A percentile compares a stretch with the other conserved stretches of the same genome.
phyloP scores from a whole-genome alignment of 2,113 vertebrate species.

The Tapirus terrestris region DNA sequence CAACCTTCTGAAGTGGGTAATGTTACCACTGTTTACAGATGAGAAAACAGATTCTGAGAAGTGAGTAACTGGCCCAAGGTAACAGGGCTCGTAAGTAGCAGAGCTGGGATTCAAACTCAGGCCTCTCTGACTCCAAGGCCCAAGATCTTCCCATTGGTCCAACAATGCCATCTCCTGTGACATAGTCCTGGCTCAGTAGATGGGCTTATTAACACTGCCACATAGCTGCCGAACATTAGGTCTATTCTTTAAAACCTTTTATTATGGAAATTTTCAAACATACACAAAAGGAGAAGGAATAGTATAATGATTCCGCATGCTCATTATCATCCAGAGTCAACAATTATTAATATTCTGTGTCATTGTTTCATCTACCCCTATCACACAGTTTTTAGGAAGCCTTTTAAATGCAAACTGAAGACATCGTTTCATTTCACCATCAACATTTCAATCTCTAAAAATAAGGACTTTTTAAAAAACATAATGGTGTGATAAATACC shows the following conservation, averaged over 20 bases:
- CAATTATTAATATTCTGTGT: neutral
- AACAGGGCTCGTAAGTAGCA: neutral
- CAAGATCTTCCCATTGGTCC: neutral
- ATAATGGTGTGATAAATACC: neutral
- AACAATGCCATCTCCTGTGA: neutral
- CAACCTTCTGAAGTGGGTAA: neutral
- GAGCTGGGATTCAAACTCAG: neutral
- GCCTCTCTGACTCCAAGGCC: neutral
- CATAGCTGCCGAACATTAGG: neutral
- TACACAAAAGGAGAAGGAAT: neutral
- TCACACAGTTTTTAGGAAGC: neutral
- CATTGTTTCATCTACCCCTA: neutral
- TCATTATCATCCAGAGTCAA: neutral
- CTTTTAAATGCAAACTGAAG: slow-evolving; percentile 13
- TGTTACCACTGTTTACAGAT: neutral
- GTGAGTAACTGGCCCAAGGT: neutral
- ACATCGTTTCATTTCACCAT: neutral
- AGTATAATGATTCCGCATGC: neutral
- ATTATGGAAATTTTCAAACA: neutral
- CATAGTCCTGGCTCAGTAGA: neutral
- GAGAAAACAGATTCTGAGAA: slow-evolving; percentile 10
- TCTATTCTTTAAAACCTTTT: slow-evolving; percentile 2
- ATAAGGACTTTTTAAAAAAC: neutral
- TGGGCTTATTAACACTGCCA: neutral
- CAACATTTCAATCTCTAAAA: slow-evolving; percentile 42